A percentile compares a stretch with the other conserved stretches of the same genome.
These are phyloP conservation scores for Macaca mulatta DNA, from an alignment of 2,113 vertebrate genomes.

Conservation along the genomic window DNA sequence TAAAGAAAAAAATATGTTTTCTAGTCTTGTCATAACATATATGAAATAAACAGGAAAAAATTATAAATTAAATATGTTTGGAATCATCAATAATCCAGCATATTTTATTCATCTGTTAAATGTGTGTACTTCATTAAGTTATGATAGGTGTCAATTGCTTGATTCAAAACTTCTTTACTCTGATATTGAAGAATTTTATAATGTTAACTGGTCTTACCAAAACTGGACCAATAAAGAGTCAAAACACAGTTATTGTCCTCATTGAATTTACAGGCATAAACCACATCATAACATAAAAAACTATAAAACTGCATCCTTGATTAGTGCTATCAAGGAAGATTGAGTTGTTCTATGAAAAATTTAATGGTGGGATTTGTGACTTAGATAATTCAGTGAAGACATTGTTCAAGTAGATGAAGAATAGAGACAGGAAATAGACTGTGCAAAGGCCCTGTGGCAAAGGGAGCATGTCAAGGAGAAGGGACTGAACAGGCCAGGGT, in stretches of 20 bases:
- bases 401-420: not conserved
- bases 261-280: not conserved
- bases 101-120: slow-evolving; percentile 9
- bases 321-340: not conserved
- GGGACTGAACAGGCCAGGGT: not conserved
- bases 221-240: not conserved
- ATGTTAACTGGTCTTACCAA: not conserved
- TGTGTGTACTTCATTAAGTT: not conserved
- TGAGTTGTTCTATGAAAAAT: not conserved
- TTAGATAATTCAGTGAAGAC: not conserved
- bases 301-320: not conserved
- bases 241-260: not conserved
- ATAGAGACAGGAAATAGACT: not conserved
- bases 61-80: not conserved
- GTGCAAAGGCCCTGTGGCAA: not conserved
- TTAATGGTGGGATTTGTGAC: not conserved
- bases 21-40: not conserved
- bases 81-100: not conserved
- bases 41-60: slow-evolving; percentile 10
- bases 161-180: not conserved
- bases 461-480: not conserved
- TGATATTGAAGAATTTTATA: not conserved
- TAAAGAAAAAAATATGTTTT: not conserved
- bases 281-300: not conserved
- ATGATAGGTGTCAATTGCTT: not conserved